phyloP scores from a whole-genome alignment of 2,797 vertebrate genomes.

The Melanotaenia maccullochi region DNA sequence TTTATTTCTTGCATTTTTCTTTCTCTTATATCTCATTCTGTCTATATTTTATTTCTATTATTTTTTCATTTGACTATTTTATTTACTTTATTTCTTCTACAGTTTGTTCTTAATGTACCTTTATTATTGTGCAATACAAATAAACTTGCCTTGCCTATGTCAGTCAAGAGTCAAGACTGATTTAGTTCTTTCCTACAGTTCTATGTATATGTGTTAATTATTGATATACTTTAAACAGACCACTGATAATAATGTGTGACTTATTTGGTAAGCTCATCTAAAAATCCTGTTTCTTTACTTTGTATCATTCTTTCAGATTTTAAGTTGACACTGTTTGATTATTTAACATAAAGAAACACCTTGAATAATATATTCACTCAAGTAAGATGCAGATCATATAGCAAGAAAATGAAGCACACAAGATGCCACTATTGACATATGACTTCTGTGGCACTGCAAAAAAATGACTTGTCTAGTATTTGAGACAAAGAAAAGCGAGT shows the following conservation, averaged over 20 bases:
- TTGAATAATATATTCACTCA: not conserved
- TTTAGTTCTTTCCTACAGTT: conserved; percentile 45
- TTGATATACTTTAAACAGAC: not conserved
- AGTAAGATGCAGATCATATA: not conserved
- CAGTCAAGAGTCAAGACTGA: not conserved
- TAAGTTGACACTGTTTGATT: not conserved
- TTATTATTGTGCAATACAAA: not conserved
- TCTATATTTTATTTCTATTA: too few relatives aligned
- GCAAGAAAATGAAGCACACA: not conserved
- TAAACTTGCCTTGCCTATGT: not conserved
- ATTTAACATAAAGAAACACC: not conserved
- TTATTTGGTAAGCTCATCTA: conserved; percentile 21
- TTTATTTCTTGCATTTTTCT: too few relatives aligned
- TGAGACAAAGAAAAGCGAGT: not conserved
- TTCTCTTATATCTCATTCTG: too few relatives aligned
- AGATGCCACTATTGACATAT: not conserved
- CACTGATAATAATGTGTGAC: conserved; percentile 10
- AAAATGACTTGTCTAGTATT: not conserved
- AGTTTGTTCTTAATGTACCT: too few relatives aligned
- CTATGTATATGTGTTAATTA: conserved; percentile 18
- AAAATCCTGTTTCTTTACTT: not conserved
- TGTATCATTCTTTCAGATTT: not conserved
- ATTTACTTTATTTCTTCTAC: too few relatives aligned
- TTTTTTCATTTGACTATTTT: too few relatives aligned
- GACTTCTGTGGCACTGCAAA: not conserved